Evolutionary conservation across 2,888 invertebrate genomes (phyloP).

Genomic region (Pterostichus niger): DNA sequence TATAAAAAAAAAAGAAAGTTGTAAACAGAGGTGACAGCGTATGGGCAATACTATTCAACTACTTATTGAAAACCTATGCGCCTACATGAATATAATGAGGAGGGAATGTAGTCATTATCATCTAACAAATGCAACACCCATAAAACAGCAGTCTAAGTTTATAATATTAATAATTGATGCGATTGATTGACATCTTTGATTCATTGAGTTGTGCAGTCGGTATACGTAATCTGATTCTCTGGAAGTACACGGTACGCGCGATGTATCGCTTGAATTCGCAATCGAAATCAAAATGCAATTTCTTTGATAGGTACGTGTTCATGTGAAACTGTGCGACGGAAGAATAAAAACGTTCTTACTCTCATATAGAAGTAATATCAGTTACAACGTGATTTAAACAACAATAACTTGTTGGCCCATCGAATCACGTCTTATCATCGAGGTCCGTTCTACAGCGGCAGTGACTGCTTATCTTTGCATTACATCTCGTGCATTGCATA

Average conservation of each 20-base stretch:
- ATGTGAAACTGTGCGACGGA: constrained; percentile 58
- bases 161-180: constrained; percentile 66
- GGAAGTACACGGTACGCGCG: constrained; percentile 17
- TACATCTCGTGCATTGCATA: constrained; percentile 66
- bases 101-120: constrained; percentile 65
- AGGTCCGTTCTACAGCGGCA: constrained; percentile 64
- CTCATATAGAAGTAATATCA: constrained; percentile 40
- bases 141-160: constrained; percentile 65
- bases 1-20: constrained; percentile 3
- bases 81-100: constrained; percentile 62
- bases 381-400: constrained; percentile 56
- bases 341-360: constrained; percentile 59
- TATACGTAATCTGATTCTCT: constrained; percentile 26
- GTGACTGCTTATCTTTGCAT: constrained; percentile 66
- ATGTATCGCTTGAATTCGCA: not conserved
- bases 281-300: constrained; percentile 36
- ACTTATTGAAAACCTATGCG: constrained; percentile 61
- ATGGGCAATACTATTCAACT: constrained; percentile 55
- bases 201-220: constrained; percentile 63
- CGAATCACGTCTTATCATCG: constrained; percentile 61
- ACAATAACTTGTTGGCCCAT: constrained; percentile 59
- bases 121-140: constrained; percentile 66
- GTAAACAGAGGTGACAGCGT: constrained; percentile 51
- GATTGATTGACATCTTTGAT: constrained; percentile 66
- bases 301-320: constrained; percentile 24